Base-by-base conservation (phyloP, 1,140 invertebrate genomes). In the Euura lappo region DNA sequence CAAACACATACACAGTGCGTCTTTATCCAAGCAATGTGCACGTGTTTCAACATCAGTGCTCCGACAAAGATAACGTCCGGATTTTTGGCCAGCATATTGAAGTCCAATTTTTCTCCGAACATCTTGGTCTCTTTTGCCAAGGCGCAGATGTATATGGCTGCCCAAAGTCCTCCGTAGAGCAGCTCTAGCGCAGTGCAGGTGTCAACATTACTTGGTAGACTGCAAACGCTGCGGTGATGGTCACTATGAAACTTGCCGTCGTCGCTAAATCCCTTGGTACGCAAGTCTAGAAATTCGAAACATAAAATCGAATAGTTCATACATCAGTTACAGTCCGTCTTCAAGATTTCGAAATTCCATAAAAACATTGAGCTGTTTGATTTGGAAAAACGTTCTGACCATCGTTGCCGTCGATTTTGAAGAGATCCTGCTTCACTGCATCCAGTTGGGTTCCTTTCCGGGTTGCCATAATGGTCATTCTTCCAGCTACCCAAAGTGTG, bases 181-280 rank as follows among this genome's bases (percentile, higher is more conserved):
- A 97, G 87, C 90, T 97, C 95, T 44, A 90, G 87, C 2, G 90
- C 81, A 7, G 90, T 87, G 75, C 95, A 88, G 79, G 91, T 90
- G 3, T 93, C 89, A 28, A 90, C 87, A 87, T 97, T 96, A 42
- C 91, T 92, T 13, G 92, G 90, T 13, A 97, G 84, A 74, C 91
- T 90, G 77, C 95, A 95, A 70, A 96, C 83, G 74, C 89, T 81
- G n/a, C 77, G 81, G 74, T 90, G 88, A 74, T 89, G 85, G 64
- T 90, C 73, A 70, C 90, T 89, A 71, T 87, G 80, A 68, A 90
- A 85, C 42, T 89, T 81, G 70, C 85, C 88, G 76, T 87, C 76
- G 1, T 77, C 72, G 74, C 83, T 80, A 73, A 87, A 87, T 13
- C 88, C 86, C 73, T 83, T 81, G 6, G 71, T 81, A 45, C 76